Conservation (phyloP, 2,113 vertebrate species). For the Indri indri region DNA sequence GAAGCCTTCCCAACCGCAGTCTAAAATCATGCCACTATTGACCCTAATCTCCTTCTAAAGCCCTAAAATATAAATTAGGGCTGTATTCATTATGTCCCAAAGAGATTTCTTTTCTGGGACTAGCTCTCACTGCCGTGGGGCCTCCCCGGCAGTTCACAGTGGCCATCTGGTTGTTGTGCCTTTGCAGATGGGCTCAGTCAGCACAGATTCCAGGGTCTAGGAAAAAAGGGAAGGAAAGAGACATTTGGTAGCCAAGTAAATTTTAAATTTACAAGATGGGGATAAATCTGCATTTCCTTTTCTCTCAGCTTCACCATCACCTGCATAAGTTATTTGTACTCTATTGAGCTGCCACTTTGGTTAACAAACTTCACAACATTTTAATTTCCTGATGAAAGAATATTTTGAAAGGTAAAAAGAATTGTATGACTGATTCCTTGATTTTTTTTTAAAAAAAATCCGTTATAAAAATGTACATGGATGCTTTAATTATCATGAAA, state of each 20-base stretch:
- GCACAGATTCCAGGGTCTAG: slow-evolving; percentile 22
- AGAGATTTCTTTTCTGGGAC: slow-evolving; percentile 75
- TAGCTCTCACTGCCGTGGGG: slow-evolving; percentile 36
- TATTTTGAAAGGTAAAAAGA: background rate
- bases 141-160: slow-evolving; percentile 66
- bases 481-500: background rate
- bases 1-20: slow-evolving; percentile 68
- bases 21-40: slow-evolving; percentile 79
- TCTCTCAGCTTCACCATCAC: slow-evolving; percentile 22
- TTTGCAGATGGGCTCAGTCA: slow-evolving; percentile 69
- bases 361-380: background rate
- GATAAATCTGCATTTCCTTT: slow-evolving; percentile 13
- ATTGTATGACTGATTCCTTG: background rate
- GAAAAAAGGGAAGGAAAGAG: background rate
- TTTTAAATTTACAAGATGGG: slow-evolving; percentile 42
- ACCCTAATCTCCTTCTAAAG: slow-evolving; percentile 82
- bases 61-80: slow-evolving; percentile 83
- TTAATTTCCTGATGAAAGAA: slow-evolving; percentile 20
- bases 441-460: background rate
- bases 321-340: slow-evolving; percentile 22
- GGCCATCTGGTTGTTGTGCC: slow-evolving; percentile 79
- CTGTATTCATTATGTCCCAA: slow-evolving; percentile 74
- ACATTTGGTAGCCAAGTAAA: slow-evolving; percentile 50
- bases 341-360: background rate
- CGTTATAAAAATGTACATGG: background rate